Evolutionary conservation across 1,140 invertebrate genomes (phyloP).

Genomic region (Drosophila pachea): DNA sequence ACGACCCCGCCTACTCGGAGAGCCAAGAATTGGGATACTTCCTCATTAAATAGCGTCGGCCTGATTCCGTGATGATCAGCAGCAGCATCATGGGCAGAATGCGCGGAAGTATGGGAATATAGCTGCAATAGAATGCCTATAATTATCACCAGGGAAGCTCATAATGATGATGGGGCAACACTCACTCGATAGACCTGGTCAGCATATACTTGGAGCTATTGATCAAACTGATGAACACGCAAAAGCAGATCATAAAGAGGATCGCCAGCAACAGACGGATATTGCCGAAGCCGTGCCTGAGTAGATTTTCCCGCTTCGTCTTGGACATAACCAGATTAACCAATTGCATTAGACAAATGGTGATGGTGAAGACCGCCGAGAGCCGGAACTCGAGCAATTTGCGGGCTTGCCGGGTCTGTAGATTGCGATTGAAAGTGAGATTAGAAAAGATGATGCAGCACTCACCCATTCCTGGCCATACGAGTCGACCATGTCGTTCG

Average conservation of each 20-base stretch:
- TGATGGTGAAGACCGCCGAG: constrained; percentile 30
- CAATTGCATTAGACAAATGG: constrained; percentile 56
- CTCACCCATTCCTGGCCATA: constrained; percentile 61
- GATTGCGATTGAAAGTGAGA: neutral
- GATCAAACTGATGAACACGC: constrained; percentile 9
- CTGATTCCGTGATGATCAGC: constrained; percentile 20
- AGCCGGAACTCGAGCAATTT: constrained; percentile 6
- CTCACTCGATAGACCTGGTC: constrained; percentile 15
- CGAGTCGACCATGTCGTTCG: constrained; percentile 44
- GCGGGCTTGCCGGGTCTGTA: constrained; percentile 26
- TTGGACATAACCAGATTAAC: constrained; percentile 44
- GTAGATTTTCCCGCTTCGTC: constrained; percentile 38
- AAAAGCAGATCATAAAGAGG: constrained; percentile 25
- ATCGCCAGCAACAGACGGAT: constrained; percentile 11
- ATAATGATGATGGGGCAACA: no score
- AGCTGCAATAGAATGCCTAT: neutral
- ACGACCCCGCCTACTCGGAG: constrained; percentile 9
- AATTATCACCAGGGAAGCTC: no score
- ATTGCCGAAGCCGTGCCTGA: constrained; percentile 51
- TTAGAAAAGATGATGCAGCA: neutral
- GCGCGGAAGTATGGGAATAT: neutral
- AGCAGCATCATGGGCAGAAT: constrained; percentile 28
- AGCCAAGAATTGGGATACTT: constrained; percentile 47
- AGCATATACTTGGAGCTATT: neutral
- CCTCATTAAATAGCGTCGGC: constrained; percentile 36